These are phyloP conservation scores for Drosophila subpulchrella DNA, from an alignment of 1,140 invertebrate species.

Conservation along the genomic window DNA sequence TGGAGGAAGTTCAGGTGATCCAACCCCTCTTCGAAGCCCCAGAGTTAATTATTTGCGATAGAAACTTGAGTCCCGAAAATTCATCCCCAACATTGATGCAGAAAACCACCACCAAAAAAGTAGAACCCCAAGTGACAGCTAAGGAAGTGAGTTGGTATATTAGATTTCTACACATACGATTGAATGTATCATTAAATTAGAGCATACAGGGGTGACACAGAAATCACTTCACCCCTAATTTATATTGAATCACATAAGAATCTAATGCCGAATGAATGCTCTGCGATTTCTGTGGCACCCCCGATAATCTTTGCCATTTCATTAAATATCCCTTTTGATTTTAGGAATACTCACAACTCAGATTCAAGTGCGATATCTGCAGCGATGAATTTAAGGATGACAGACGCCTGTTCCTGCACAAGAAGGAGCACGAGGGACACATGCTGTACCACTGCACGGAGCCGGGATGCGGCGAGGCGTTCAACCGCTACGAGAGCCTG, in stretches of 20 bases:
- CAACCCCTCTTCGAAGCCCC: not conserved
- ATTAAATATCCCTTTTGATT: not conserved
- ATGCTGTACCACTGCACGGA: conserved; percentile 63
- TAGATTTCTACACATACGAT: no score
- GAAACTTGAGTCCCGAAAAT: not conserved
- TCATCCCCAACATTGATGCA: no score
- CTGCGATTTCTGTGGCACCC: no score
- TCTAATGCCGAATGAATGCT: no score
- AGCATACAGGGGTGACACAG: no score
- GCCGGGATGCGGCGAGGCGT: conserved; percentile 44
- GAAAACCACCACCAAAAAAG: not conserved
- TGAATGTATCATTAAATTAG: no score
- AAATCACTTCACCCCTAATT: no score
- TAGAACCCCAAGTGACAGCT: not conserved
- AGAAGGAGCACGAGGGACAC: conserved; percentile 61
- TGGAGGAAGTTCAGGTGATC: not conserved
- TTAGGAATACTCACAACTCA: not conserved
- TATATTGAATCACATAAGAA: no score
- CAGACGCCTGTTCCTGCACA: conserved; percentile 43
- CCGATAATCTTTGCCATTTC: not conserved
- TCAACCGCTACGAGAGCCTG: conserved; percentile 53
- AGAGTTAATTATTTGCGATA: conserved; percentile 21
- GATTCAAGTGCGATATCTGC: conserved; percentile 52
- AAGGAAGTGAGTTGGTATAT: not conserved
- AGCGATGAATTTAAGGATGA: conserved; percentile 30